Conservation (phyloP, 2,797 vertebrate species). For the Cheirogaleus major region DNA sequence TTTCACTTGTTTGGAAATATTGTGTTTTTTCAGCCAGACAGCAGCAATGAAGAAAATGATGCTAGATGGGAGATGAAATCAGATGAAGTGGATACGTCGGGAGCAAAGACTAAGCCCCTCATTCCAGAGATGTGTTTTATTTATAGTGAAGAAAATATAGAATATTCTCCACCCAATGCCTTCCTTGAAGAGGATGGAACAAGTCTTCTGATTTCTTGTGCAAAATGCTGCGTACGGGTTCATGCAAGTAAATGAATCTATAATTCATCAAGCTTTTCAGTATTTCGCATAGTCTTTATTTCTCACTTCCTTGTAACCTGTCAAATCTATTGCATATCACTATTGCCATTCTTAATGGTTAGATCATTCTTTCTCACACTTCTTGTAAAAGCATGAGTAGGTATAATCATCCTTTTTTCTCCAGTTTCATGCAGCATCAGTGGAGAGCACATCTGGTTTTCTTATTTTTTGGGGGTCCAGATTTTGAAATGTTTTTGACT, state of each 20-base stretch:
- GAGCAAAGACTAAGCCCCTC: conserved; percentile 92
- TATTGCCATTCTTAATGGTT: conserved; percentile 14
- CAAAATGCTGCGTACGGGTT: conserved; percentile 93
- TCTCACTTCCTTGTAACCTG: neutral
- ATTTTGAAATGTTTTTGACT: conserved; percentile 21
- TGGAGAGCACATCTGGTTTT: neutral
- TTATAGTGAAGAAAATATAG: conserved; percentile 92
- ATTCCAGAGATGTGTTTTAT: conserved; percentile 98
- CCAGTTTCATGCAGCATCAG: neutral
- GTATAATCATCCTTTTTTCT: neutral
- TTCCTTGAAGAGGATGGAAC: conserved; percentile 96
- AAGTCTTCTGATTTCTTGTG: conserved; percentile 94
- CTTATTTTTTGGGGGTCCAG: neutral
- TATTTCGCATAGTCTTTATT: neutral
- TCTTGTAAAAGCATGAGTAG: neutral
- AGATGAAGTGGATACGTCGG: conserved; percentile 71
- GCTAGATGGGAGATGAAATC: conserved; percentile 77
- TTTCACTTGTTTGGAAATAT: conserved; percentile 66
- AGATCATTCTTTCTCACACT: neutral
- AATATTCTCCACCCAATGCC: conserved; percentile 92
- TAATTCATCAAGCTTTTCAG: conserved; percentile 47
- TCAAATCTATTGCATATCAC: neutral
- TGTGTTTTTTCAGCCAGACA: conserved; percentile 89
- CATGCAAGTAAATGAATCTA: conserved; percentile 94
- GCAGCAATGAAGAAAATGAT: conserved; percentile 84